Evolutionary conservation across 2,113 vertebrate species (phyloP).

Genomic region (Climacteris rufus): DNA sequence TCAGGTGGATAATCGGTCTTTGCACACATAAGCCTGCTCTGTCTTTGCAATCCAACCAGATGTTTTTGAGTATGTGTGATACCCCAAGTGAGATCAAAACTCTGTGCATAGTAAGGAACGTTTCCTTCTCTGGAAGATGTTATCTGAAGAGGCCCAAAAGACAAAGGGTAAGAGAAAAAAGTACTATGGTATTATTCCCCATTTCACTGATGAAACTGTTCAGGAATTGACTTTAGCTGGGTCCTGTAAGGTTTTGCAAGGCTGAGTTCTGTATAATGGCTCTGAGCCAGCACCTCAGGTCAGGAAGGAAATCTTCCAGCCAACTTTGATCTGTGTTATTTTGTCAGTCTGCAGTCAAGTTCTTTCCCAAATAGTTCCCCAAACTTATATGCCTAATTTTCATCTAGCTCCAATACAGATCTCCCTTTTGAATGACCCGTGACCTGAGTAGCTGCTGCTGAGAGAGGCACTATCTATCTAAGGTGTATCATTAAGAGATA

Average conservation of each 20-base stretch:
- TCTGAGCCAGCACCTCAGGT: background rate
- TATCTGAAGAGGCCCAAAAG: background rate
- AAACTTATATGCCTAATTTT: background rate
- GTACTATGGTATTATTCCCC: background rate
- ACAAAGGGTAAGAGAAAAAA: background rate
- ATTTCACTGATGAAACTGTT: background rate
- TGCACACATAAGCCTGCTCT: background rate
- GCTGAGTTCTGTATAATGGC: background rate
- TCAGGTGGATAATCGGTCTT: background rate
- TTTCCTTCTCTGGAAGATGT: background rate
- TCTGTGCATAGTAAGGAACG: background rate
- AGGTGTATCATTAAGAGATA: background rate
- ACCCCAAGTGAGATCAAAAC: background rate
- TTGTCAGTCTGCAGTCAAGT: background rate
- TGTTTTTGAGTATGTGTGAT: background rate
- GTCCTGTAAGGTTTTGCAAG: background rate
- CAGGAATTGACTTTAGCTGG: background rate
- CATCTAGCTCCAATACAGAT: background rate
- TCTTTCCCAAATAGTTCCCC: background rate
- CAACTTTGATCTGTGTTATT: background rate
- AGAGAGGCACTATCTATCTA: background rate
- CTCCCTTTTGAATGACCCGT: background rate
- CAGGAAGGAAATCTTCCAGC: background rate
- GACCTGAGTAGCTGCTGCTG: background rate
- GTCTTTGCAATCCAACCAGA: background rate